phyloP scores from a whole-genome alignment of 2,888 invertebrate species.

The Heliconius ethilla region DNA sequence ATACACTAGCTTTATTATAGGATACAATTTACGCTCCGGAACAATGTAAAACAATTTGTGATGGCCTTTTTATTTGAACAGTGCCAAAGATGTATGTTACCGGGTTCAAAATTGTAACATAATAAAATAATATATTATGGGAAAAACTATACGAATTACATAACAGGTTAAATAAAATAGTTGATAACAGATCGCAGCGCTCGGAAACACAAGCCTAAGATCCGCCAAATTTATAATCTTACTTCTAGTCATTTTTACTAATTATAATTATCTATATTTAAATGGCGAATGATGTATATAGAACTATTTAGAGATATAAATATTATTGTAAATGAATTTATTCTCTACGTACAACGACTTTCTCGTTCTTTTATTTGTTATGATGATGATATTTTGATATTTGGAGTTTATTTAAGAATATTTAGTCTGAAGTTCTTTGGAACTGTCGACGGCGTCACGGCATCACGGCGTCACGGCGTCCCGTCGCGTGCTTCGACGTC shows the following conservation, averaged over 20 bases:
- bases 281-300: slow-evolving; percentile 50
- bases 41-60: slow-evolving; percentile 12
- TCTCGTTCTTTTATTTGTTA: slow-evolving; percentile 64
- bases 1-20: slow-evolving; percentile 30
- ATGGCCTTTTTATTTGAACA: neutral
- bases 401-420: slow-evolving; percentile 63
- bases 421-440: slow-evolving; percentile 49
- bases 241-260: slow-evolving; percentile 53
- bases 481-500: slow-evolving; percentile 33
- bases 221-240: slow-evolving; percentile 50
- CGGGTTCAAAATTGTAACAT: slow-evolving; percentile 34
- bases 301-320: slow-evolving; percentile 54
- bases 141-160: slow-evolving; percentile 71
- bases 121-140: slow-evolving; percentile 32
- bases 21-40: slow-evolving; percentile 10
- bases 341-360: slow-evolving; percentile 66
- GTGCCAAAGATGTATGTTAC: slow-evolving; percentile 9
- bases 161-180: slow-evolving; percentile 65
- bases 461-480: neutral
- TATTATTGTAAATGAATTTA: slow-evolving; percentile 48
- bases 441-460: slow-evolving; percentile 28
- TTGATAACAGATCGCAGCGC: slow-evolving; percentile 48
- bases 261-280: slow-evolving; percentile 30
- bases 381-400: slow-evolving; percentile 67
- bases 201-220: slow-evolving; percentile 49